Evolutionary conservation across 2,888 invertebrate species (phyloP), one percentile per base, ranked within the genome.

Genomic region (Noctua janthina): DNA sequence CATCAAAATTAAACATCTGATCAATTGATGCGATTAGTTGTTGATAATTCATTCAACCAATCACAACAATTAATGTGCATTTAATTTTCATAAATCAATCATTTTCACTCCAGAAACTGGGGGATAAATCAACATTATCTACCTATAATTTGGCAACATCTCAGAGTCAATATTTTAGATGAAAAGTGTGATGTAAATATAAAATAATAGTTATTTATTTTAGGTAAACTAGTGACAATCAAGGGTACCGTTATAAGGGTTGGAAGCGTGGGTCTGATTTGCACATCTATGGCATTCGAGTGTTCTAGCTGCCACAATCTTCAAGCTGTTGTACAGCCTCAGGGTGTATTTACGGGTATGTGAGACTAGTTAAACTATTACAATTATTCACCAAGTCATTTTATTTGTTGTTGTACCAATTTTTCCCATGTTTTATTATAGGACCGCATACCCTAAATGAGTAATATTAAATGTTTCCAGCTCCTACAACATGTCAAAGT

Each of bases 241-340:
- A 98, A 98, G 92, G 99, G 99, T 0, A 99, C 98, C 67, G 98
- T 99, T 0, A 98, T 98, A 82, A 97, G 98, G 93, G 98, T 98
- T 7, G 98, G 98, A 29, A 98, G 98, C 91, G 97, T 98, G 0
- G 98, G 98, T 82, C 97, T 98, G 2, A 95, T 98, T 43, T 98
- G 98, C 88, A 97, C 97, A 13, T 98, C 98, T 94, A 97, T 99
- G 96, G 98, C 98, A 0, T 99, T 99, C 96, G 96, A 97, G 85
- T 99, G 99, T 93, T 95, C 95, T 11, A 97, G 96, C 75, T 99
- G 99, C 92, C 96, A 97, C 29, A 95, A 95, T 62, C 94, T 98
- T 67, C 98, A 98, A 94, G 97, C 98, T 64, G 94, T 98, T 5
- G 94, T 97, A 17, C 98, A 98, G 92, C 97, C 97, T 54, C 97